phyloP scores from a whole-genome alignment of 2,888 invertebrate species.

The Drosophila ezoana region DNA sequence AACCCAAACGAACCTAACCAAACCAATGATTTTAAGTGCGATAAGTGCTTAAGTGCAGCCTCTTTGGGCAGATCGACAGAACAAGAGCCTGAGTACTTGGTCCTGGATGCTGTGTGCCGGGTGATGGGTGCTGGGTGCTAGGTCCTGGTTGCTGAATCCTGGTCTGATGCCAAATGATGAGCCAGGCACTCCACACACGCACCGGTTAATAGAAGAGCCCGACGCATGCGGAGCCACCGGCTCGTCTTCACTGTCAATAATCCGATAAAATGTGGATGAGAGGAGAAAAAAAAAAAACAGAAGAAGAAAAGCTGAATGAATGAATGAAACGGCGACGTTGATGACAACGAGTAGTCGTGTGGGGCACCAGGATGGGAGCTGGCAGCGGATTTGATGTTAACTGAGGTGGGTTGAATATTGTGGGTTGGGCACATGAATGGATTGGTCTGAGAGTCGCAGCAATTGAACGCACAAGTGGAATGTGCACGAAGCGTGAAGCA shows the following conservation, averaged over 20 bases:
- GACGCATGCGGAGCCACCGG: conserved; percentile 29
- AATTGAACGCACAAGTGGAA: conserved; percentile 70
- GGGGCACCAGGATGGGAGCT: background rate
- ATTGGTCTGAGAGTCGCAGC: conserved; percentile 42
- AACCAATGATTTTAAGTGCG: conserved; percentile 36
- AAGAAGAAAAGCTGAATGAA: conserved; percentile 12
- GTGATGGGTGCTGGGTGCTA: too few relatives aligned
- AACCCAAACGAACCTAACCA: background rate
- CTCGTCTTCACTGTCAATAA: conserved; percentile 60
- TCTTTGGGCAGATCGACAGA: conserved; percentile 15
- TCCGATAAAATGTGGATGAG: conserved; percentile 63
- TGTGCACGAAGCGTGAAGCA: conserved; percentile 66
- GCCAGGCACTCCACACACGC: conserved; percentile 14
- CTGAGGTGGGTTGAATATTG: conserved; percentile 12
- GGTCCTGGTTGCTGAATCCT: background rate
- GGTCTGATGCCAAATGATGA: conserved; percentile 8
- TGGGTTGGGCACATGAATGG: conserved; percentile 14
- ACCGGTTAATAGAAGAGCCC: background rate
- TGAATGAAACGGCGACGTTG: conserved; percentile 36
- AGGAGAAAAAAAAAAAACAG: conserved; percentile 12
- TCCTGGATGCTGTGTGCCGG: background rate
- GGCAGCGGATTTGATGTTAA: conserved; percentile 9
- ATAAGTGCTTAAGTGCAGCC: conserved; percentile 61
- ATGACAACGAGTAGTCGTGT: conserved; percentile 25
- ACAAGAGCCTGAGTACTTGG: background rate